Percentiles rank a stretch among this genome's conserved stretches.
phyloP scores from a whole-genome alignment of 1,140 invertebrate species.

The Lanistes nyassanus region DNA sequence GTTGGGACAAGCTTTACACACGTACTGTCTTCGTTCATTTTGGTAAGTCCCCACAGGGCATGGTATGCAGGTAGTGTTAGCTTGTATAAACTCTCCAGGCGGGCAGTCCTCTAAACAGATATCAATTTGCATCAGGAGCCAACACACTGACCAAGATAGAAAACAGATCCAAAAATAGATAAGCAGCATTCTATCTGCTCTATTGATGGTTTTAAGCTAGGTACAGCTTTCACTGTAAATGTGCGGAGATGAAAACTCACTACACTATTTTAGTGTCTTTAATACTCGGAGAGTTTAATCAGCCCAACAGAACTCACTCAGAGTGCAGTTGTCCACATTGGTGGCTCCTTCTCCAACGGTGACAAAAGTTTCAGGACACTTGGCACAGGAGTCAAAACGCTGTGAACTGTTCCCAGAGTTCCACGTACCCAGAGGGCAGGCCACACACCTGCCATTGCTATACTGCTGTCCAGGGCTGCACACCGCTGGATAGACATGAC shows the following conservation, averaged over 20 bases:
- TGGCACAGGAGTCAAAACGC: constrained; percentile 25
- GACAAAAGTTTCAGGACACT: constrained; percentile 23
- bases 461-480: constrained; percentile 12
- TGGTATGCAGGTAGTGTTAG: not conserved
- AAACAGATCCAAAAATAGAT: too few species aligned
- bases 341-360: constrained; percentile 29
- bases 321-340: constrained; percentile 22
- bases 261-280: too few species aligned
- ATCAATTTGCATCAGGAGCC: too few species aligned
- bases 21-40: not conserved
- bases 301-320: constrained; percentile 25
- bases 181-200: too few species aligned
- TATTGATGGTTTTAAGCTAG: too few species aligned
- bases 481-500: not conserved
- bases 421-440: constrained; percentile 33
- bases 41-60: constrained; percentile 9
- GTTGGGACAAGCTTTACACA: not conserved
- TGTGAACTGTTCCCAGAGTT: constrained; percentile 29
- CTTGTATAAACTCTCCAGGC: not conserved
- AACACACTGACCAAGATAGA: too few species aligned
- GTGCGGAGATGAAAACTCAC: too few species aligned
- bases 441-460: constrained; percentile 10
- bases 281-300: too few species aligned
- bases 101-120: constrained; percentile 9
- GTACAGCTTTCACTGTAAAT: too few species aligned